Evolutionary conservation across 35 echinoderm and acorn worm species (phyloP).

Genomic region (Apostichopus californicus): DNA sequence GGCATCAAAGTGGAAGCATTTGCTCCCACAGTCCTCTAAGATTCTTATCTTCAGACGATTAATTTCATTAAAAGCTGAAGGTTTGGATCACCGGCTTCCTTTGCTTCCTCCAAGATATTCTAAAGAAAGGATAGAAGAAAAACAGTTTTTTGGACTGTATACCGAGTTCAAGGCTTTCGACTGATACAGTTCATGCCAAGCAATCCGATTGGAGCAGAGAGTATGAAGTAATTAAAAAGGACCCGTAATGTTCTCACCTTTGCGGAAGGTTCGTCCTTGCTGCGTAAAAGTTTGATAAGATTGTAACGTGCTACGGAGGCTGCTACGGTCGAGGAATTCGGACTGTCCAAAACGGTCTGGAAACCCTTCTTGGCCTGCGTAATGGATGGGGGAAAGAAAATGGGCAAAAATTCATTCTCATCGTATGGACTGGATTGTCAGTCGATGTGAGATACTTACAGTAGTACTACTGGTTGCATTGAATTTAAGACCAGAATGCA

Average conservation of each 20-base stretch:
- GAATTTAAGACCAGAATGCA: no score
- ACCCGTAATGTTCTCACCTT: background rate
- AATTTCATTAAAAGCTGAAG: slow-evolving; percentile 7
- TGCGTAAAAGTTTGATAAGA: background rate
- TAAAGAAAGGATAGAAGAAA: background rate
- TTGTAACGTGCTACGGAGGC: slow-evolving; percentile 5
- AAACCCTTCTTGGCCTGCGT: slow-evolving; percentile 39
- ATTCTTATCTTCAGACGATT: background rate
- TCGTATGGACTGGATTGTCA: no score
- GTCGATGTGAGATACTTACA: no score
- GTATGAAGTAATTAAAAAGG: no score
- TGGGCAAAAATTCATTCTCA: no score
- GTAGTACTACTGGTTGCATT: no score
- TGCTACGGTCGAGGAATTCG: background rate
- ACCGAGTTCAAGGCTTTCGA: no score
- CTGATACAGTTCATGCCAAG: no score
- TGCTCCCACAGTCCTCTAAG: no score
- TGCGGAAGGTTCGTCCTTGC: background rate
- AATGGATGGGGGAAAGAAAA: background rate
- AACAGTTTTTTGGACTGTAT: no score
- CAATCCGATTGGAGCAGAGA: no score
- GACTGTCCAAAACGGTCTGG: background rate
- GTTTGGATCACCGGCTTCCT: background rate
- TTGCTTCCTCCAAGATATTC: background rate
- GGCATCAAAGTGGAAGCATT: no score